Conservation (phyloP, 2,888 invertebrate genomes). For the Halocaridina rubra region DNA sequence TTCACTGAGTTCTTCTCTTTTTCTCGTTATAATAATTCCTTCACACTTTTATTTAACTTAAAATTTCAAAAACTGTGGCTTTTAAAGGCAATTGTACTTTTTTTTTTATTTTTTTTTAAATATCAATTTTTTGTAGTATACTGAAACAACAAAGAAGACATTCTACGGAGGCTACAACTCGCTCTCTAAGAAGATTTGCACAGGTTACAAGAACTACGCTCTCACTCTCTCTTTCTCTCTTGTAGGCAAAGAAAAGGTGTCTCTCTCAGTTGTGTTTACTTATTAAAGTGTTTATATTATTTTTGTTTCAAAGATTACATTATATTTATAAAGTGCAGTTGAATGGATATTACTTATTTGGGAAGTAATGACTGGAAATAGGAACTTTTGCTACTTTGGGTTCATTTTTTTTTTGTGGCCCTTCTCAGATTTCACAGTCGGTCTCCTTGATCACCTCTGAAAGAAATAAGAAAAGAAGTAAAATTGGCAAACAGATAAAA, state of each 20-base stretch:
- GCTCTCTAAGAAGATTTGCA: conserved; percentile 54
- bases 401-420: too few relatives aligned
- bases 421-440: conserved; percentile 62
- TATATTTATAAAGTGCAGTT: conserved; percentile 58
- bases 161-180: conserved; percentile 59
- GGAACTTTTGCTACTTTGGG: conserved; percentile 63
- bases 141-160: conserved; percentile 57
- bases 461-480: too few relatives aligned
- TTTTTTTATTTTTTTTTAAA: conserved; percentile 34
- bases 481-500: too few relatives aligned
- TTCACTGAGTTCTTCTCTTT: neutral
- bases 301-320: too few relatives aligned
- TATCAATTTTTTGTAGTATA: too few relatives aligned
- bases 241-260: conserved; percentile 58
- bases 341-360: conserved; percentile 60
- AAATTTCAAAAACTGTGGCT: conserved; percentile 44
- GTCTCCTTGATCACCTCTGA: conserved; percentile 54
- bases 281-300: conserved; percentile 41
- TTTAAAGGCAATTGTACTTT: conserved; percentile 59
- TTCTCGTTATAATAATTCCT: conserved; percentile 15
- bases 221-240: too few relatives aligned
- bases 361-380: conserved; percentile 63
- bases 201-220: conserved; percentile 60
- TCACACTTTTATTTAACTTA: conserved; percentile 13
- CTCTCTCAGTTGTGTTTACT: conserved; percentile 57